Evolutionary conservation across 1,140 invertebrate species (phyloP).

Genomic region (Listronotus oregonensis): DNA sequence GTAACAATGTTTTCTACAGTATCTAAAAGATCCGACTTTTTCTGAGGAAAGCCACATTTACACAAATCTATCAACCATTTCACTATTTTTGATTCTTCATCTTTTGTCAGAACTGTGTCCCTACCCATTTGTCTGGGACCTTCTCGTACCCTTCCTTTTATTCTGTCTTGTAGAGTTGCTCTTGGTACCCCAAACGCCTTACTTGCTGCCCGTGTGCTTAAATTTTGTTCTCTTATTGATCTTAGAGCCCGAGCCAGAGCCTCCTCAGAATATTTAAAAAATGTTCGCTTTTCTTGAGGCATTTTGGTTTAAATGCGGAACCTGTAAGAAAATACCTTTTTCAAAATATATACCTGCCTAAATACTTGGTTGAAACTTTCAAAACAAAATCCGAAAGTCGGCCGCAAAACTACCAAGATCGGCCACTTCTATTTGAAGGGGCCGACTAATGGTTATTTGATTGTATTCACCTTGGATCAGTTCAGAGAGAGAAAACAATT

Average conservation of each 20-base stretch:
- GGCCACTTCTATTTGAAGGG: too few relatives aligned
- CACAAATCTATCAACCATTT: constrained; percentile 27
- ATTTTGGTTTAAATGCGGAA: constrained; percentile 10
- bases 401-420: too few relatives aligned
- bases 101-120: too few relatives aligned
- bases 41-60: too few relatives aligned
- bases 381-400: too few relatives aligned
- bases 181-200: constrained; percentile 24
- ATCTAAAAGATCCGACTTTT: too few relatives aligned
- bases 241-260: constrained; percentile 11
- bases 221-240: constrained; percentile 21
- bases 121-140: constrained; percentile 17
- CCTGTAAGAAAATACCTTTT: constrained; percentile 10
- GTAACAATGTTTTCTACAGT: too few relatives aligned
- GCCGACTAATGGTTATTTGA: constrained; percentile 10
- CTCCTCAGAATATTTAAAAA: too few relatives aligned
- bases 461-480: not conserved
- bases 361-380: too few relatives aligned
- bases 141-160: constrained; percentile 33
- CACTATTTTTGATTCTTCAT: constrained; percentile 29
- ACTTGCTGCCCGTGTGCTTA: constrained; percentile 28
- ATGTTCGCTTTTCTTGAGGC: constrained; percentile 11
- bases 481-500: constrained; percentile 4
- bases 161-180: constrained; percentile 34
- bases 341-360: too few relatives aligned